Percentiles rank a stretch among this genome's conserved stretches.
phyloP scores from a whole-genome alignment of 2,797 vertebrate species.

The Corythornis leucogaster region DNA sequence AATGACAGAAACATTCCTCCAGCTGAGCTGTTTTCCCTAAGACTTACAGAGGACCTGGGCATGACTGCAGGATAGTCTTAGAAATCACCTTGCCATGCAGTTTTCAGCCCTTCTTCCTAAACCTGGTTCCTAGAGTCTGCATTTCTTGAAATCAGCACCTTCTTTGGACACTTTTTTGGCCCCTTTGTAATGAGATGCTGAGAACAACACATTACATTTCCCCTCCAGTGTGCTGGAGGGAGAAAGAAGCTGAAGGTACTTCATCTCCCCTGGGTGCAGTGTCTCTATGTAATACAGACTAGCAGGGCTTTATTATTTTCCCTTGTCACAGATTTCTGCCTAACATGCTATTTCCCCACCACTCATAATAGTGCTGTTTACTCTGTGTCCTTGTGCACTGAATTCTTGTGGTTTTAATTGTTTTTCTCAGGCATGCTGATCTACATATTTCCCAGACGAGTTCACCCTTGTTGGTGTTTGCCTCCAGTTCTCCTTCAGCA shows the following conservation, averaged over 20 bases:
- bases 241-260: not conserved
- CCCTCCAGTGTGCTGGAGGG: not conserved
- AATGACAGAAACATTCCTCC: not conserved
- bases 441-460: slow-evolving; percentile 15
- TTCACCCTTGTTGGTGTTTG: not conserved
- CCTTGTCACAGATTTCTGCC: not conserved
- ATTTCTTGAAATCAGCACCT: not conserved
- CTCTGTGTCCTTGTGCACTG: not conserved
- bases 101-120: not conserved
- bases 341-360: not conserved
- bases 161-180: not conserved
- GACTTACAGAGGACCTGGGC: not conserved
- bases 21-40: not conserved
- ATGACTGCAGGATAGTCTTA: not conserved
- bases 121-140: not conserved
- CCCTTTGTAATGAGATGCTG: not conserved
- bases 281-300: not conserved
- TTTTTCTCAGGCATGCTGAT: slow-evolving; percentile 17
- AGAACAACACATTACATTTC: not conserved
- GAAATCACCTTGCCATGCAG: not conserved
- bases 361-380: not conserved
- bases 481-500: not conserved
- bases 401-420: slow-evolving; percentile 31
- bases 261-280: not conserved
- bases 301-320: not conserved